Base-by-base conservation (phyloP, 1,140 invertebrate genomes). In the Bombus ignitus region DNA sequence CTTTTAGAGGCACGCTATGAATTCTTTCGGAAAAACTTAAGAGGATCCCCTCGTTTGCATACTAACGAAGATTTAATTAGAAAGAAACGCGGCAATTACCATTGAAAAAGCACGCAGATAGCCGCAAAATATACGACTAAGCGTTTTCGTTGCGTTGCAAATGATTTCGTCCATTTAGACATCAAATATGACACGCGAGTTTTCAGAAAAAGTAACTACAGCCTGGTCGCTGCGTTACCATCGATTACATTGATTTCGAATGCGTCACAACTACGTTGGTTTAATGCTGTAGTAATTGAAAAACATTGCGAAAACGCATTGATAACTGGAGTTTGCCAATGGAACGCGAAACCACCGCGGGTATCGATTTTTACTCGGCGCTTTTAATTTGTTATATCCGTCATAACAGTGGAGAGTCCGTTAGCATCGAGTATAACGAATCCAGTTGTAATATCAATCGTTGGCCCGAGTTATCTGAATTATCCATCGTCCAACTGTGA, bases 21-120 rank as follows among this genome's bases (percentile, higher is more conserved):
- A 68, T 79, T 25, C 62, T 65, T 66, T 66, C 62, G 3, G 35
- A 70, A 25, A 37, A 70, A 70, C 68, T 37, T 39, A 39, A 71
- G 25, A 28, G 35, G 6, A 47, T 42, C n/a, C 18, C 5, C 59
- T 68, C 42, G 13, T 79, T 68, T 68, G 62, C 77, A 47, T 47
- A 37, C 62, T 68, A n/a, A 79, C 42, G 65, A 42, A 66, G 18
- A 28, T 79, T 79, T 68, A 79, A 79, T 79, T 70, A 32, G 18
- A 68, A 68, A 22, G 65, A 68, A 47, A 79, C 12, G 39, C 12
- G 62, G 39, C n/a, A 25, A 79, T 66, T 79, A 66, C 65, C 65
- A 62, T 1, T 2, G n/a, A 28, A 39, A 71, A 71, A 71, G 12
- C 37, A 28, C 12, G 9, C 35, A 5, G 37, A 39, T 70, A 39